Evolutionary conservation across 2,797 vertebrate genomes (phyloP).

Genomic region (Thamnophis elegans): DNA sequence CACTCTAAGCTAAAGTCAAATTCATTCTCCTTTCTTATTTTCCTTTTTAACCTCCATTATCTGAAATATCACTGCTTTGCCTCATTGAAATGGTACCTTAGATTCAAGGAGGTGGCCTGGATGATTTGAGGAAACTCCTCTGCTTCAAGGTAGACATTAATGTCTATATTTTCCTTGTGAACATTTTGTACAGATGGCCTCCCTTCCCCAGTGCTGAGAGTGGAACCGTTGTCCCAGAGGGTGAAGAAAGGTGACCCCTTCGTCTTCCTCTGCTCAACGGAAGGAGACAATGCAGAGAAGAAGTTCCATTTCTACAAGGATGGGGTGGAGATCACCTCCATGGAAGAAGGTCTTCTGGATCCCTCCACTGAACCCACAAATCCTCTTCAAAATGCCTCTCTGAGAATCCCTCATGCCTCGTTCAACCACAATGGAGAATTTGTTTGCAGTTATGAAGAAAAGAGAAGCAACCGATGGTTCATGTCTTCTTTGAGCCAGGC

Average conservation of each 20-base stretch:
- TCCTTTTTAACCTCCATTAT: background rate
- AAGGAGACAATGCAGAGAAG: rapidly evolving
- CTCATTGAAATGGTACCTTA: no score
- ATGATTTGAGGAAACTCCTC: background rate
- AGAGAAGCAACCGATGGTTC: background rate
- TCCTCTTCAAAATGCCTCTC: background rate
- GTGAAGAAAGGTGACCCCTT: background rate
- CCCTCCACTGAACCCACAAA: background rate
- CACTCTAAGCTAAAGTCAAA: no score
- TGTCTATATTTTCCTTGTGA: background rate
- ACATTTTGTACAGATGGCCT: background rate
- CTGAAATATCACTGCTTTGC: no score
- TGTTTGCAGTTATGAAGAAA: background rate
- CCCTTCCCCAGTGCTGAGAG: background rate
- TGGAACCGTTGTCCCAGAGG: background rate
- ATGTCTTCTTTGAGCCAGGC: background rate
- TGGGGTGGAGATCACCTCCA: background rate
- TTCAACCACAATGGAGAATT: background rate
- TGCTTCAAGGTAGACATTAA: background rate
- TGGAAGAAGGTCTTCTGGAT: background rate
- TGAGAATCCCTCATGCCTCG: background rate
- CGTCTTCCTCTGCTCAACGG: background rate
- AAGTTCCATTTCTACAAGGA: background rate
- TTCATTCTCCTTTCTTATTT: no score
- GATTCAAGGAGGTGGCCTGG: no score